Percentiles rank a stretch among this genome's conserved stretches.
phyloP scores from a whole-genome alignment of 1,140 invertebrate species.

The Apis florea region DNA sequence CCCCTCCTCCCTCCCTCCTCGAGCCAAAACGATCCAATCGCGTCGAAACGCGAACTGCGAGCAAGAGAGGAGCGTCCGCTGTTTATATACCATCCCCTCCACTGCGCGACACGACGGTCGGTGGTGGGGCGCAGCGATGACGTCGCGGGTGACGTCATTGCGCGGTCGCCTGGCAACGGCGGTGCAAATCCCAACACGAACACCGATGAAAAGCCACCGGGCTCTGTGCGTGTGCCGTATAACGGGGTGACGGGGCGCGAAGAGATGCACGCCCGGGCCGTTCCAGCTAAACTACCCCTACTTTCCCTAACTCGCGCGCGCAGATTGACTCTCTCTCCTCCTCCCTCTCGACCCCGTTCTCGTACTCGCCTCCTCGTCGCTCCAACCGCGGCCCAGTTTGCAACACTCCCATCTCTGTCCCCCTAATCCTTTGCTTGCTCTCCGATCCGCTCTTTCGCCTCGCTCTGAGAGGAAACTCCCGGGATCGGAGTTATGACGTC shows the following conservation, averaged over 20 bases:
- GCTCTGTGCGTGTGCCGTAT: conserved; percentile 35
- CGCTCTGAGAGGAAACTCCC: conserved; percentile 52
- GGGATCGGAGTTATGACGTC: conserved; percentile 55
- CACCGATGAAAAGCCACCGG: conserved; percentile 45
- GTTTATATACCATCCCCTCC: conserved; percentile 22
- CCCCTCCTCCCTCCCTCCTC: fast-evolving
- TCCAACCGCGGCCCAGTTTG: conserved; percentile 41
- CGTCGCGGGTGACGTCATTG: conserved; percentile 66
- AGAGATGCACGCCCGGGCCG: conserved; percentile 63
- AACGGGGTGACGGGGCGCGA: conserved; percentile 30
- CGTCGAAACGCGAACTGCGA: conserved; percentile 15
- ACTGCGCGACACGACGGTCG: conserved; percentile 7
- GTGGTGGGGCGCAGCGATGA: conserved; percentile 49
- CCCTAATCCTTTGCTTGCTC: conserved; percentile 33
- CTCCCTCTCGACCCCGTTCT: neutral
- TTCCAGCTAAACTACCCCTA: conserved; percentile 65
- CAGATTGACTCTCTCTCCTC: conserved; percentile 28
- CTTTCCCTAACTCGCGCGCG: conserved; percentile 40
- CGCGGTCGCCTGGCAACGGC: conserved; percentile 62
- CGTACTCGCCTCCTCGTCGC: neutral
- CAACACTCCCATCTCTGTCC: conserved; percentile 14
- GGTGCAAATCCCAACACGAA: conserved; percentile 69
- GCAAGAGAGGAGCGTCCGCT: neutral
- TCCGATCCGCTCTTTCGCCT: conserved; percentile 14
- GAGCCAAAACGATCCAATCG: neutral